Percentiles rank a stretch among this genome's conserved stretches.
These are phyloP conservation scores for Aleiodes alternator DNA, from an alignment of 2,888 invertebrate genomes.

Conservation along the genomic window DNA sequence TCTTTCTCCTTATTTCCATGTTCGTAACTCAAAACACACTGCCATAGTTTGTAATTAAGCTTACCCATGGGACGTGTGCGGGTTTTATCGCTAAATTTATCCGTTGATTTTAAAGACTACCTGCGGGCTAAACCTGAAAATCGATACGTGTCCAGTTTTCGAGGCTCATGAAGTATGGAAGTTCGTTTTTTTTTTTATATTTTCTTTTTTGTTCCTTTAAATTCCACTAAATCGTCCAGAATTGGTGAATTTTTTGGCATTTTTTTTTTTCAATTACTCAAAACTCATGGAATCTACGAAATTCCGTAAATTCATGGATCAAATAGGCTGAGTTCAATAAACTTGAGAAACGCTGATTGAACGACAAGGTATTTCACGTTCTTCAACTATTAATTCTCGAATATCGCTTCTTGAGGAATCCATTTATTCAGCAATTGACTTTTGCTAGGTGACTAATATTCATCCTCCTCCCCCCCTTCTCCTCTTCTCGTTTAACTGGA, in stretches of 20 bases:
- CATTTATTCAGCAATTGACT: constrained; percentile 17
- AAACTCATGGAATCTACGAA: background rate
- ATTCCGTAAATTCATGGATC: background rate
- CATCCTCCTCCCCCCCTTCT: background rate
- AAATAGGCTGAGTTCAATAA: background rate
- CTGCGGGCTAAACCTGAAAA: constrained; percentile 39
- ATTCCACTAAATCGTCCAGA: background rate
- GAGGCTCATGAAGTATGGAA: background rate
- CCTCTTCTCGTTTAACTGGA: background rate
- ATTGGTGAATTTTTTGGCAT: background rate
- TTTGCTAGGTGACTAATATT: background rate
- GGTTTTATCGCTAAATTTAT: constrained; percentile 57
- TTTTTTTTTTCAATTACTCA: background rate
- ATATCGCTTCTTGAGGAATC: background rate
- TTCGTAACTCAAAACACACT: constrained; percentile 9
- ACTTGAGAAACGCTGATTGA: background rate
- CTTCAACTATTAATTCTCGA: background rate
- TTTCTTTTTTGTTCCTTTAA: background rate
- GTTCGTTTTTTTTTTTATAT: constrained; percentile 12
- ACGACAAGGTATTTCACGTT: constrained; percentile 14
- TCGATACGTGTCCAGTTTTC: background rate
- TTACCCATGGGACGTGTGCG: constrained; percentile 33
- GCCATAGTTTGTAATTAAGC: constrained; percentile 43
- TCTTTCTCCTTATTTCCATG: background rate
- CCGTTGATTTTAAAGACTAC: constrained; percentile 52